A percentile compares a stretch with the other conserved stretches of the same genome.
Conservation (phyloP, 2,888 invertebrate species). For the Chironomus riparius region DNA sequence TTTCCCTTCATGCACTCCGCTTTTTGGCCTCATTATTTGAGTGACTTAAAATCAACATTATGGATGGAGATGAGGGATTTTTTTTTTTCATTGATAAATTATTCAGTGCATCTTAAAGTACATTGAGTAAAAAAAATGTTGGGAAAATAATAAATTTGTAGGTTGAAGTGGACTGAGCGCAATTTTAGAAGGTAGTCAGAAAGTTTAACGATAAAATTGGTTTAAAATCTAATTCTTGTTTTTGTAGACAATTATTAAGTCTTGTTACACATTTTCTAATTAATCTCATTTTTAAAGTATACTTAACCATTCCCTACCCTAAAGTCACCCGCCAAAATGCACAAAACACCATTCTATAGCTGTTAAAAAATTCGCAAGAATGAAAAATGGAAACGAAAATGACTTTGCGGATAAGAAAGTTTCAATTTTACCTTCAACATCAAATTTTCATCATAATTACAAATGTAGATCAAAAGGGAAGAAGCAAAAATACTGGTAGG, state of each 20-base stretch:
- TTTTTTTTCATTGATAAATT: conserved; percentile 18
- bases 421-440: neutral
- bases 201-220: too few species aligned
- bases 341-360: neutral
- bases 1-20: neutral
- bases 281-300: too few species aligned
- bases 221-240: too few species aligned
- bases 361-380: neutral
- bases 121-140: neutral
- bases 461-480: neutral
- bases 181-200: too few species aligned
- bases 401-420: neutral
- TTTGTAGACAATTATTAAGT: too few species aligned
- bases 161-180: too few species aligned
- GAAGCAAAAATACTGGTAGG: neutral
- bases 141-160: neutral
- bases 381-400: neutral
- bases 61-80: neutral
- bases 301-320: too few species aligned
- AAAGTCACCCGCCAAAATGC: too few species aligned
- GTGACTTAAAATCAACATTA: conserved; percentile 25
- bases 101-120: conserved; percentile 4
- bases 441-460: conserved; percentile 4
- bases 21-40: conserved; percentile 19
- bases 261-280: too few species aligned